Percentiles rank a stretch among this genome's conserved stretches.
Conservation (phyloP, 2,888 invertebrate species). For the Sesamia inferens region DNA sequence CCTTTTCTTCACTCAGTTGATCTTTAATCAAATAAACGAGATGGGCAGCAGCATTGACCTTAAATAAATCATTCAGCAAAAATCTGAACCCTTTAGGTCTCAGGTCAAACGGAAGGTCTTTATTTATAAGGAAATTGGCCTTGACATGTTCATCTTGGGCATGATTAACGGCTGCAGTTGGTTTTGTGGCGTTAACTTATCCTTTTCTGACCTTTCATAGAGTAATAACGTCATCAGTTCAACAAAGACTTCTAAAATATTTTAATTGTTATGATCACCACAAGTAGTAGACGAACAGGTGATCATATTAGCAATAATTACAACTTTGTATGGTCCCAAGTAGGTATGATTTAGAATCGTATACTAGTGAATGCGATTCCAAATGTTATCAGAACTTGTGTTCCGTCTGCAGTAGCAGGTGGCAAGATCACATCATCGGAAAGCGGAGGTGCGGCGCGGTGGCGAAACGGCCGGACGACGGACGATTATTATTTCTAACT, state of each 20-base stretch:
- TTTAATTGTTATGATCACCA: not conserved
- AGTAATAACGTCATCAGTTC: not conserved
- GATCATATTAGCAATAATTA: not conserved
- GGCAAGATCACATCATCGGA: no score
- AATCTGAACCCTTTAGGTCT: conserved; percentile 38
- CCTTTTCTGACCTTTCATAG: not conserved
- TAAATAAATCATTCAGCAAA: conserved; percentile 47
- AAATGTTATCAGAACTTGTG: no score
- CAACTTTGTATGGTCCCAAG: not conserved
- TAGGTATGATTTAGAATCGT: no score
- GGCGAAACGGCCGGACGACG: no score
- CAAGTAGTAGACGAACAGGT: not conserved
- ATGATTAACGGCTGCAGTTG: conserved; percentile 3
- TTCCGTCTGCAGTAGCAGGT: no score
- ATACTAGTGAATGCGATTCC: no score
- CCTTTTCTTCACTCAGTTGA: conserved; percentile 53
- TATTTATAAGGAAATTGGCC: conserved; percentile 33
- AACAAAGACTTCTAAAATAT: not conserved
- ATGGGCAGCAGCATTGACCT: conserved; percentile 37
- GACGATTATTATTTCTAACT: not conserved
- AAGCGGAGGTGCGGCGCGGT: no score
- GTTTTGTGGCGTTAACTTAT: not conserved
- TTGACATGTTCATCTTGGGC: conserved; percentile 6
- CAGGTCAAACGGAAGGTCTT: conserved; percentile 19
- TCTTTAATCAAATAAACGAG: conserved; percentile 55